phyloP scores from a whole-genome alignment of 2,113 vertebrate species.

The Nycticryphes semicollaris region DNA sequence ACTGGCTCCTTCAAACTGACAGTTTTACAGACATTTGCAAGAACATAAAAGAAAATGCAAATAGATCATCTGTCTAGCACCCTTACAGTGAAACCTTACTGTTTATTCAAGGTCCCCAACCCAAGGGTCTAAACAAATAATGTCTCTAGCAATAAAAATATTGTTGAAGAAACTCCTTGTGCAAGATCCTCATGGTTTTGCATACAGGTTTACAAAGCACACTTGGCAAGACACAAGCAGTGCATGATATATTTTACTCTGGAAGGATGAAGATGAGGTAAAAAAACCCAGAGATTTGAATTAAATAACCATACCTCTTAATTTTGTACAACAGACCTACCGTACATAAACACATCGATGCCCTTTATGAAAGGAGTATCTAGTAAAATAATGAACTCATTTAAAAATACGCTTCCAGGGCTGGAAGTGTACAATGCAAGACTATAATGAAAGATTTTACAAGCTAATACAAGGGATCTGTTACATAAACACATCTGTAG shows the following conservation, averaged over 20 bases:
- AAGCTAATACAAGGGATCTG: slow-evolving; percentile 15
- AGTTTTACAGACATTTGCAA: slow-evolving; percentile 80
- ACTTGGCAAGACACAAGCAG: background rate
- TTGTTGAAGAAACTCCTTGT: slow-evolving; percentile 51
- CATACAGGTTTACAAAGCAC: background rate
- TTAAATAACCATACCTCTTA: background rate
- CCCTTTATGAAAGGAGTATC: background rate
- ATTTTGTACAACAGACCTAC: background rate
- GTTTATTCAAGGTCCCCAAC: slow-evolving; percentile 72
- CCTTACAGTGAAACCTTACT: slow-evolving; percentile 68
- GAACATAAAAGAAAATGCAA: slow-evolving; percentile 84
- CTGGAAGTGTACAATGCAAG: background rate
- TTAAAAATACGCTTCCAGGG: background rate
- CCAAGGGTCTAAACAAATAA: slow-evolving; percentile 72
- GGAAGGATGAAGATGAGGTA: background rate
- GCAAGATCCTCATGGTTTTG: background rate
- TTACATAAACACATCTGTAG: slow-evolving; percentile 44
- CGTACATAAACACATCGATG: background rate
- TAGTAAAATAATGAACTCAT: background rate
- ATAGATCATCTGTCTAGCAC: slow-evolving; percentile 77
- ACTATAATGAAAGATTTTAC: slow-evolving; percentile 29
- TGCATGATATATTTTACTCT: background rate
- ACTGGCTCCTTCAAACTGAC: slow-evolving; percentile 79
- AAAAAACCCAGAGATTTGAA: background rate
- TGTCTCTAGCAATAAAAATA: slow-evolving; percentile 65